Conservation (phyloP, 2,113 vertebrate species). For the Podiceps cristatus region DNA sequence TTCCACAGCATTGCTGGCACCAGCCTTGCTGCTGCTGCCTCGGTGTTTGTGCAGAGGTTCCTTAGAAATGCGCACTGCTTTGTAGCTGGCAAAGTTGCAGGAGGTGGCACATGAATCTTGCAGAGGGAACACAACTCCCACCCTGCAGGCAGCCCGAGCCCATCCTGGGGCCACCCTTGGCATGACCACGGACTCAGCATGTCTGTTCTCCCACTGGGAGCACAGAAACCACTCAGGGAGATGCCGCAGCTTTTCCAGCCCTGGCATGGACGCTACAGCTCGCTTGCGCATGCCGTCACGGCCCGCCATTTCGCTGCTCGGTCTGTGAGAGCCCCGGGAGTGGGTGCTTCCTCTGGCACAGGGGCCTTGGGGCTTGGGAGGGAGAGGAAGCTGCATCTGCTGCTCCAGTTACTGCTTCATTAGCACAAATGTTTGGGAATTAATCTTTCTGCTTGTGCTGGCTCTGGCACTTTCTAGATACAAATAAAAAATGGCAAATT, state of each 20-base stretch:
- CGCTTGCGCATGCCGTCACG: rapidly evolving
- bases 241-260: not conserved
- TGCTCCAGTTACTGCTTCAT: not conserved
- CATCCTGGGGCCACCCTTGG: not conserved
- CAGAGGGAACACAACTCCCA: not conserved
- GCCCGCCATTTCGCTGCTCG: not conserved
- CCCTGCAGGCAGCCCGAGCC: not conserved
- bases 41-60: not conserved
- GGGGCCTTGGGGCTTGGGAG: not conserved
- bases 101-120: rapidly evolving
- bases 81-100: not conserved
- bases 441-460: not conserved
- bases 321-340: rapidly evolving
- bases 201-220: not conserved
- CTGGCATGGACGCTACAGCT: rapidly evolving
- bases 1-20: not conserved
- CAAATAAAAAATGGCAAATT: not conserved
- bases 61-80: not conserved
- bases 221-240: not conserved
- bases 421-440: not conserved
- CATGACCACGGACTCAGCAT: rapidly evolving
- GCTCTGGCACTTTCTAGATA: not conserved
- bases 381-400: not conserved
- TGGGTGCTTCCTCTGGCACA: rapidly evolving
- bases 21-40: not conserved